Conservation (phyloP, 2,888 invertebrate genomes). For the Lucinisca nassula region DNA sequence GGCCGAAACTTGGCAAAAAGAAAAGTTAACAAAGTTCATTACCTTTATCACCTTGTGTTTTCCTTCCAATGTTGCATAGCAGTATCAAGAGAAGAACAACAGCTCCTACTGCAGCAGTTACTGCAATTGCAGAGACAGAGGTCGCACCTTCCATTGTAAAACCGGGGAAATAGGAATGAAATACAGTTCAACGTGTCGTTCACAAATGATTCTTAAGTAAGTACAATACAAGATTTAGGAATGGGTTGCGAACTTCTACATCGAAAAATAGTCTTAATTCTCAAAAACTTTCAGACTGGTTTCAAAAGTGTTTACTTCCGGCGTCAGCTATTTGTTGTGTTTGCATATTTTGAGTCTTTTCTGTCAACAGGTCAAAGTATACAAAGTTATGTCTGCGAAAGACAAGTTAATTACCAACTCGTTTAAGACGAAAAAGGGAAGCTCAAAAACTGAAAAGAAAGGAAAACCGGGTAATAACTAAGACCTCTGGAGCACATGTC, state of each 20-base stretch:
- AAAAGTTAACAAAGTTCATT: background rate
- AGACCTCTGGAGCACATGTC: too few species aligned
- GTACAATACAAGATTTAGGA: background rate
- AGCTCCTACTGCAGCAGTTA: slow-evolving; percentile 86
- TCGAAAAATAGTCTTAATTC: background rate
- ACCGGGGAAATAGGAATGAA: background rate
- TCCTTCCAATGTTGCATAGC: slow-evolving; percentile 81
- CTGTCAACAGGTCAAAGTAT: too few species aligned
- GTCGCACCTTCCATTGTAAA: slow-evolving; percentile 54
- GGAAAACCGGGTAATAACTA: background rate
- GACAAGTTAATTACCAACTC: slow-evolving; percentile 38
- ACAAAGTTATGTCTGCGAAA: slow-evolving; percentile 20
- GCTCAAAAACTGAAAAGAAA: background rate
- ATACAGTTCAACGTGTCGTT: background rate
- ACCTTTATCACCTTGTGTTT: slow-evolving; percentile 58
- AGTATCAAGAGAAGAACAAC: slow-evolving; percentile 84
- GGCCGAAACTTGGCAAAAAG: background rate
- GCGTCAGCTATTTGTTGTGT: background rate
- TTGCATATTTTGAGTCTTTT: background rate
- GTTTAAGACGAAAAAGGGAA: slow-evolving; percentile 8
- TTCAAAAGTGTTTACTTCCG: background rate
- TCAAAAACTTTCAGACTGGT: background rate
- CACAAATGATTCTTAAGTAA: background rate
- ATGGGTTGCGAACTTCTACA: background rate
- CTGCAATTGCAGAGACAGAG: slow-evolving; percentile 83